Evolutionary conservation across 2,797 vertebrate species (phyloP), one percentile per base, ranked within the genome.

Genomic region (Xyrichtys novacula): DNA sequence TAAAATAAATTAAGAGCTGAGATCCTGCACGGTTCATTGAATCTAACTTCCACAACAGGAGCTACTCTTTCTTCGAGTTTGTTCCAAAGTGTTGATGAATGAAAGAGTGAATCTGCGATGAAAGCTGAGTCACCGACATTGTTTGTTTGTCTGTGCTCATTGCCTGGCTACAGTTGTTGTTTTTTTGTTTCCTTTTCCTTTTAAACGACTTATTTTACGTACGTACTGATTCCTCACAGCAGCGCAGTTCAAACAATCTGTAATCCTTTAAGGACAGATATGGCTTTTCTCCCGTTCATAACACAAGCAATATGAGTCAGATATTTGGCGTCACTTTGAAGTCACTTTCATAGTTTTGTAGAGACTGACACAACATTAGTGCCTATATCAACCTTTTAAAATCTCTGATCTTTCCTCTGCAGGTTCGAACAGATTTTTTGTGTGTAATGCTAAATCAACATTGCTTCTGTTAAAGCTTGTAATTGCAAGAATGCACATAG

Each of bases 171-270:
- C 0, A 14, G 26, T 34, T 68, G 49, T 23, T 63, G n/a, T n/a
- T n/a, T n/a, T n/a, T n/a, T n/a, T n/a, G n/a, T n/a, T n/a, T n/a
- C n/a, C n/a, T n/a, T n/a, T n/a, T n/a, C n/a, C n/a, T 62, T 48
- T 28, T 23, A 57, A 63, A 48, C 38, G 20, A 19, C 48, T 44
- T 6, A 22, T 19, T 14, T 12, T 12, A 34, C 32, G 32, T 34
- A 34, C 32, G 11, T 47, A 22, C 9, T 4, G 16, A 48, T 70
- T 56, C n/a, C 46, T 3, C 14, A 22, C 22, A 14, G 9, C 32
- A 58, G 36, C 17, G 20, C 49, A 40, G 25, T 54, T 61, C 53
- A 80, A 75, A 73, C 58, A 67, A 20, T 28, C 7, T 10, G 8
- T 59, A 47, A 62, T 65, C n/a, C 44, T 22, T 14, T 5, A 40